These are phyloP conservation scores for Hydroisotoma schaefferi DNA, from an alignment of 2,888 invertebrate genomes.

Conservation along the genomic window DNA sequence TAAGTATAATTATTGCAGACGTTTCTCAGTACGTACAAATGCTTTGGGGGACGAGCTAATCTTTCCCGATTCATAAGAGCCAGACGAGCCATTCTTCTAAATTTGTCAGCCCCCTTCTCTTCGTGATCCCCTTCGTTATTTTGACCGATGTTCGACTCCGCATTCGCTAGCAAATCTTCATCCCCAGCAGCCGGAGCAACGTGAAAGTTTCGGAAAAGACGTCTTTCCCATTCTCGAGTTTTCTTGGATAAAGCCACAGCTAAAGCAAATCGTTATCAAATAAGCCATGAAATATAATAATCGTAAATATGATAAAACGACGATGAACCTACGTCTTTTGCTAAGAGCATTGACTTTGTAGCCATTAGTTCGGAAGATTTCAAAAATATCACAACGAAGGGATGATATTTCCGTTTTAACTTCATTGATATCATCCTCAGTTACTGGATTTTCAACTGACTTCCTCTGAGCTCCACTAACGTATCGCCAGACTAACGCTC, in stretches of 20 bases:
- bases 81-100: slow-evolving; percentile 69
- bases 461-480: slow-evolving; percentile 81
- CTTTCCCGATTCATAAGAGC: slow-evolving; percentile 60
- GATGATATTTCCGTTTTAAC: slow-evolving; percentile 90
- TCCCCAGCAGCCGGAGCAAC: slow-evolving; percentile 68
- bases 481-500: slow-evolving; percentile 87
- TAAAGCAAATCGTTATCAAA: slow-evolving; percentile 51
- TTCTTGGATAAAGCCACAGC: slow-evolving; percentile 65
- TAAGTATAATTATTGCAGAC: too few species aligned
- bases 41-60: slow-evolving; percentile 28
- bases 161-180: slow-evolving; percentile 57
- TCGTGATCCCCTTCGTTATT: too few species aligned
- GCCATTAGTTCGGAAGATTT: slow-evolving; percentile 82
- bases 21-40: slow-evolving; percentile 31
- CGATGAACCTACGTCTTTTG: slow-evolving; percentile 66
- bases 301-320: slow-evolving; percentile 11
- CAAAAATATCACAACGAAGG: slow-evolving; percentile 84
- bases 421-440: slow-evolving; percentile 91
- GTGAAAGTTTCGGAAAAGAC: slow-evolving; percentile 82
- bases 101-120: slow-evolving; percentile 52
- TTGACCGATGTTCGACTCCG: neutral
- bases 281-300: too few species aligned
- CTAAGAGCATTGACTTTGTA: slow-evolving; percentile 75
- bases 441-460: slow-evolving; percentile 76
- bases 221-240: slow-evolving; percentile 81